Evolutionary conservation across 1,140 invertebrate species (phyloP).

Genomic region (Hypsibius dujardini): DNA sequence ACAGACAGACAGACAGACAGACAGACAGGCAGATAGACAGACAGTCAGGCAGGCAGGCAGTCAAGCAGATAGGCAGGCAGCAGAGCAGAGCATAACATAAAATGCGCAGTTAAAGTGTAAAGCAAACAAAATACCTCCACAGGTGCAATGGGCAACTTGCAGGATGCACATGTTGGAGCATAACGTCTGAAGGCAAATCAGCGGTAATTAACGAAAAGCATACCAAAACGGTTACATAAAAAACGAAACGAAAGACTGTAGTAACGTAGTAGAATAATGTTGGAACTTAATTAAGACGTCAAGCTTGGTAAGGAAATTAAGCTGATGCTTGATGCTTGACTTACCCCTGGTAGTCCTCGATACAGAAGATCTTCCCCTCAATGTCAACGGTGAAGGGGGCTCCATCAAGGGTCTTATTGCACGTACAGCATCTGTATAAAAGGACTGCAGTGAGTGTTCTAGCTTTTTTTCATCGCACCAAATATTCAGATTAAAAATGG

Average conservation of each 20-base stretch:
- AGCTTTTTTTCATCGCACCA: no score
- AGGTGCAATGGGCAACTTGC: conserved; percentile 71
- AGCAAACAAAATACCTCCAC: conserved; percentile 42
- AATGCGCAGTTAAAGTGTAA: background rate
- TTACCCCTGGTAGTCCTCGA: conserved; percentile 80
- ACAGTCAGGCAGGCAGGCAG: background rate
- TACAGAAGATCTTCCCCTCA: conserved; percentile 95
- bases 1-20: background rate
- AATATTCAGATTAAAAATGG: no score
- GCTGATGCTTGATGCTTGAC: background rate
- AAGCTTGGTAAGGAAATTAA: conserved; percentile 7
- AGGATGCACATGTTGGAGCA: conserved; percentile 88
- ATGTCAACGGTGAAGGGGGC: conserved; percentile 92
- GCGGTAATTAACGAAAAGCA: conserved; percentile 22
- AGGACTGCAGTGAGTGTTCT: no score
- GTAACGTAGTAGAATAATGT: conserved; percentile 16
- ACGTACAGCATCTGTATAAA: conserved; percentile 55
- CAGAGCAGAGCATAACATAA: background rate
- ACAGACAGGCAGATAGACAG: background rate
- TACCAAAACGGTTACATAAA: conserved; percentile 21
- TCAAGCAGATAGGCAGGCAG: background rate
- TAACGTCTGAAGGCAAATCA: conserved; percentile 51
- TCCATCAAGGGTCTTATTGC: conserved; percentile 90
- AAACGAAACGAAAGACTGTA: conserved; percentile 21
- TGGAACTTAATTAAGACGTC: background rate